A percentile compares a stretch with the other conserved stretches of the same genome.
Evolutionary conservation across 2,797 vertebrate genomes (phyloP).

Genomic region (Rhinogobio ventralis): DNA sequence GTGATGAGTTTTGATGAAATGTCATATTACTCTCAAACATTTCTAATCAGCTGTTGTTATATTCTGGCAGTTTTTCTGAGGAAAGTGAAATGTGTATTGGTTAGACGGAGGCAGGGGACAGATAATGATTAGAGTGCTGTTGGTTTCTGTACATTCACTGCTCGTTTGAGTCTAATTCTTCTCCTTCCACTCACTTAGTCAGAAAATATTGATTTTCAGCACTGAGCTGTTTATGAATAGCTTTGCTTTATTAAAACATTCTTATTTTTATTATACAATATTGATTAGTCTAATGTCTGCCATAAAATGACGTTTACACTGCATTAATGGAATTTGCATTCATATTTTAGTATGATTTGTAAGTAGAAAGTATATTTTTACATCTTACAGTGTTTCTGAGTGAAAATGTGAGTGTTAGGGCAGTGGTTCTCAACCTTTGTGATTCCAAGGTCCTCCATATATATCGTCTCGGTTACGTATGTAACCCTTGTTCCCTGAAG

Average conservation of each 20-base stretch:
- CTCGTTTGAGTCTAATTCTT: conserved; percentile 39
- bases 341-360: neutral
- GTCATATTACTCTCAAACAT: neutral
- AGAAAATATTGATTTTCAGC: conserved; percentile 29
- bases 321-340: neutral
- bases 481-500: too few species aligned
- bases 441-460: neutral
- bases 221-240: conserved; percentile 35
- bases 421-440: neutral
- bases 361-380: neutral
- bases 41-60: too few species aligned
- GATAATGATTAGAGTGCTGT: conserved; percentile 33
- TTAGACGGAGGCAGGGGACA: neutral
- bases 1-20: conserved; percentile 21
- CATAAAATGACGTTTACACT: neutral
- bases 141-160: conserved; percentile 20
- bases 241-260: neutral
- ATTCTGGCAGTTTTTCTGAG: neutral
- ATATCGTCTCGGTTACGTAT: too few species aligned
- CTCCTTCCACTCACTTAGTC: conserved; percentile 20
- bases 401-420: neutral
- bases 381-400: too few species aligned
- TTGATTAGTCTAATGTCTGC: conserved; percentile 3
- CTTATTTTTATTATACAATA: neutral
- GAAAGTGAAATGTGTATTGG: neutral